phyloP scores from a whole-genome alignment of 1,140 invertebrate genomes.

The Eupristina koningsbergeri region DNA sequence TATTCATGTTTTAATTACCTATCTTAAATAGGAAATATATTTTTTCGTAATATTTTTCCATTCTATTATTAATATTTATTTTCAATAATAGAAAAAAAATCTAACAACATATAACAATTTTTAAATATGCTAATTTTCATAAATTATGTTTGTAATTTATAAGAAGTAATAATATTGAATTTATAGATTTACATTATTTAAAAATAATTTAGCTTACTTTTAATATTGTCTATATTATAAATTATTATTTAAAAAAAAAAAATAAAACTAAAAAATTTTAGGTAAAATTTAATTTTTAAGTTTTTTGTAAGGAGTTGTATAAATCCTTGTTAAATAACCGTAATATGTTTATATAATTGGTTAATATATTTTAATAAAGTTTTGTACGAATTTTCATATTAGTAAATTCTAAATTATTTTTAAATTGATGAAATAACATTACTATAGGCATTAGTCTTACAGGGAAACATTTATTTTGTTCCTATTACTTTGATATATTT shows the following conservation, averaged over 20 bases:
- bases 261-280: too few species aligned
- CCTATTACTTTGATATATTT: conserved; percentile 37
- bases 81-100: not conserved
- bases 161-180: not conserved
- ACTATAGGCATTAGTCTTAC: not conserved
- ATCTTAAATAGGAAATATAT: conserved; percentile 20
- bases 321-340: too few species aligned
- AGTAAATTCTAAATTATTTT: not conserved
- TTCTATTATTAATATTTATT: not conserved
- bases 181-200: not conserved
- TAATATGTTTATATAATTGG: too few species aligned
- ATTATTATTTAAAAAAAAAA: too few species aligned
- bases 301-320: too few species aligned
- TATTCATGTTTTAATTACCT: conserved; percentile 4
- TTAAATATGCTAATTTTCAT: not conserved
- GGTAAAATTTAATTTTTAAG: too few species aligned
- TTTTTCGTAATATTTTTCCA: not conserved
- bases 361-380: not conserved
- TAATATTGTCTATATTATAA: too few species aligned
- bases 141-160: not conserved
- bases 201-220: not conserved
- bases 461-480: not conserved
- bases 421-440: not conserved
- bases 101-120: not conserved
- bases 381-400: not conserved